A percentile compares a stretch with the other conserved stretches of the same genome.
Evolutionary conservation across 64 coral and sea anemone genomes (phyloP).

Genomic region (Pachyseris speciosa): DNA sequence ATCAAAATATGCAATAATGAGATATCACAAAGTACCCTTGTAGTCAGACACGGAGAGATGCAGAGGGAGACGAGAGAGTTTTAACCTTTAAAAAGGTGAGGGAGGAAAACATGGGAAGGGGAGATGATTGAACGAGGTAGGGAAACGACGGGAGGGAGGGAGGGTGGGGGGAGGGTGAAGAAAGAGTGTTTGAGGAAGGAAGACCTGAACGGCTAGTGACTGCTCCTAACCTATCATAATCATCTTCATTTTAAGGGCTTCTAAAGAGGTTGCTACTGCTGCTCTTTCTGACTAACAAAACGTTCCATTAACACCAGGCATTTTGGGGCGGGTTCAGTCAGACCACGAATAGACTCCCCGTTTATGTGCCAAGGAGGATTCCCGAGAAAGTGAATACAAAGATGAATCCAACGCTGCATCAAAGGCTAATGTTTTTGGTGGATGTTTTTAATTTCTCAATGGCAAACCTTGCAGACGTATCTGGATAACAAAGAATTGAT

Average conservation of each 20-base stretch:
- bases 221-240: no score
- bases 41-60: not conserved
- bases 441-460: no score
- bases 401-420: no score
- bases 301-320: not conserved
- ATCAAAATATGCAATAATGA: not conserved
- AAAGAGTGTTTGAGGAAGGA: no score
- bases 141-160: no score
- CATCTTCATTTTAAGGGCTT: not conserved
- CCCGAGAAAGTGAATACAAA: not conserved
- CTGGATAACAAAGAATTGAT: not conserved
- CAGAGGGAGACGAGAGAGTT: not conserved
- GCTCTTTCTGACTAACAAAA: not conserved
- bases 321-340: not conserved
- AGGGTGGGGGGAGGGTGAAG: no score
- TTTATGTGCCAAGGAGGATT: not conserved
- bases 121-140: no score
- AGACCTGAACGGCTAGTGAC: no score
- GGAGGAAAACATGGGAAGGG: no score
- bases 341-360: not conserved
- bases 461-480: not conserved
- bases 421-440: no score
- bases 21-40: not conserved
- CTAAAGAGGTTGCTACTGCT: not conserved
- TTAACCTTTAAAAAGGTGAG: no score